phyloP scores from a whole-genome alignment of 2,797 vertebrate species.

The Onychomys torridus region DNA sequence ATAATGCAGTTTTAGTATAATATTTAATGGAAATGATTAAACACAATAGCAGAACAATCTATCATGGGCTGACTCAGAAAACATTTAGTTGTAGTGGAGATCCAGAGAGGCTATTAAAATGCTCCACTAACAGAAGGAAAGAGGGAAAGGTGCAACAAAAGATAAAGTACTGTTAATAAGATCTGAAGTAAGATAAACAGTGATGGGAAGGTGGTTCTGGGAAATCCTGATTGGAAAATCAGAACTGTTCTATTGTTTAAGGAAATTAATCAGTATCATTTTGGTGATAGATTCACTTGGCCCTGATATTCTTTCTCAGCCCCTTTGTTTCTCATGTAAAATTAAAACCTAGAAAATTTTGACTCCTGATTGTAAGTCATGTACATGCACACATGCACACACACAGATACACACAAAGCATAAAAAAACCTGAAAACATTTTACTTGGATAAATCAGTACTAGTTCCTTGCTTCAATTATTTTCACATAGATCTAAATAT shows the following conservation, averaged over 20 bases:
- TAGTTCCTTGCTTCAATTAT: neutral
- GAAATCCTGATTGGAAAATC: conserved; percentile 48
- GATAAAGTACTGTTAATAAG: conserved; percentile 30
- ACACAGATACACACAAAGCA: neutral
- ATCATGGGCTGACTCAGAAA: conserved; percentile 60
- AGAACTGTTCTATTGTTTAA: conserved; percentile 7
- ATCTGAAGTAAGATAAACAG: conserved; percentile 29
- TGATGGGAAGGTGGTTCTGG: conserved; percentile 33
- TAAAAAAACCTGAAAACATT: neutral
- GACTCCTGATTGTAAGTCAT: neutral
- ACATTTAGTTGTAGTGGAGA: conserved; percentile 32
- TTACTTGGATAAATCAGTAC: conserved; percentile 30
- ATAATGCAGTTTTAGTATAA: conserved; percentile 74
- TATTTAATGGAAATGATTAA: conserved; percentile 77
- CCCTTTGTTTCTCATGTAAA: neutral
- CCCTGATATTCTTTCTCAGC: neutral
- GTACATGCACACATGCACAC: neutral
- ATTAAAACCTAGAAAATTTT: neutral
- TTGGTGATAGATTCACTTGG: neutral
- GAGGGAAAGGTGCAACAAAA: neutral
- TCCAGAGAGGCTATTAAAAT: conserved; percentile 61
- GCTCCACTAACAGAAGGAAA: conserved; percentile 48
- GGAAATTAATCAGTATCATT: conserved; percentile 44
- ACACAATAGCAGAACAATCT: conserved; percentile 65
- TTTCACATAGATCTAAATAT: conserved; percentile 3